Evolutionary conservation across 2,888 invertebrate genomes (phyloP).

Genomic region (Scaptomyza polygonia): DNA sequence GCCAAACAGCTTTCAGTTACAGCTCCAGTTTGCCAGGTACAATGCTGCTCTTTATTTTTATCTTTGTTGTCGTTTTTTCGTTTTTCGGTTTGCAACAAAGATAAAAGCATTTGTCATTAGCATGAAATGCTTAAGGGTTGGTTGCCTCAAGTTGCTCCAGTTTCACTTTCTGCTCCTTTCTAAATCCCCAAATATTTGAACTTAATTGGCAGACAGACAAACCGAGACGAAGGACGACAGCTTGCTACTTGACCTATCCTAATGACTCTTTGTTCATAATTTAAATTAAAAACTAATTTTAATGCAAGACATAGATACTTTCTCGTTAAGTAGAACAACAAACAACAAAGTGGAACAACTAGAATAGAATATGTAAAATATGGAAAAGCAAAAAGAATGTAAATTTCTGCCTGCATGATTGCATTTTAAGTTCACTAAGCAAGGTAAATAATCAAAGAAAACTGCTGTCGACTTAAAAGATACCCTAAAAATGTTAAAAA

Average conservation of each 20-base stretch:
- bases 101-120: slow-evolving; percentile 80
- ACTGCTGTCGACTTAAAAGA: not conserved
- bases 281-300: slow-evolving; percentile 68
- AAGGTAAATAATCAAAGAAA: not conserved
- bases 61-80: slow-evolving; percentile 29
- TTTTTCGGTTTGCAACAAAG: slow-evolving; percentile 46
- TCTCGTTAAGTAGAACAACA: slow-evolving; percentile 28
- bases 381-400: slow-evolving; percentile 12
- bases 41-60: slow-evolving; percentile 22
- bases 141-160: slow-evolving; percentile 26
- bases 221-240: slow-evolving; percentile 12
- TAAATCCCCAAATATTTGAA: slow-evolving; percentile 70
- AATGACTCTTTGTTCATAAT: slow-evolving; percentile 63
- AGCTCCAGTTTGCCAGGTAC: not conserved
- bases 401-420: slow-evolving; percentile 37
- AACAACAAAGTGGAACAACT: slow-evolving; percentile 10
- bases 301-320: slow-evolving; percentile 32
- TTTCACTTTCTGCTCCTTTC: slow-evolving; percentile 35
- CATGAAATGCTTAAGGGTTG: slow-evolving; percentile 70
- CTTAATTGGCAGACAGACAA: slow-evolving; percentile 61
- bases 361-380: slow-evolving; percentile 6
- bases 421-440: slow-evolving; percentile 21
- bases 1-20: not conserved
- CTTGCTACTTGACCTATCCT: slow-evolving; percentile 40
- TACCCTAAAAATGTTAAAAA: not conserved